Evolutionary conservation across 2,113 vertebrate species (phyloP).

Genomic region (Jacana jacana): DNA sequence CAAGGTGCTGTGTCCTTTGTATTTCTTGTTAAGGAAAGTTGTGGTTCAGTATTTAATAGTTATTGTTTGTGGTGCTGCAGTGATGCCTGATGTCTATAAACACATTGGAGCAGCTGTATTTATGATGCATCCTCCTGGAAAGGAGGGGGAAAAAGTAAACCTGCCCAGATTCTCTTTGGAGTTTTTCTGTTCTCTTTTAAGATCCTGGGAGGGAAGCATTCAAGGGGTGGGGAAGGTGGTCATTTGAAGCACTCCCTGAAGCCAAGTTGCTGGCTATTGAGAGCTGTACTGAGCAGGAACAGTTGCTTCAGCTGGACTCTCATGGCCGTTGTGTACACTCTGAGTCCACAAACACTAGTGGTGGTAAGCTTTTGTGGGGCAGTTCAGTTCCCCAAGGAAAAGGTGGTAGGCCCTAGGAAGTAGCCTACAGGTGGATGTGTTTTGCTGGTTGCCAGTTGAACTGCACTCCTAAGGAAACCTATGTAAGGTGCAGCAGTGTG

Average conservation of each 20-base stretch:
- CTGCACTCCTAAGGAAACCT: fast-evolving
- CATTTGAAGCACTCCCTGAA: neutral
- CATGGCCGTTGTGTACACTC: fast-evolving
- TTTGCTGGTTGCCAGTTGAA: neutral
- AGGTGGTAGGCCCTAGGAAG: neutral
- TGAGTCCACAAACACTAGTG: neutral
- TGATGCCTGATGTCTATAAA: neutral
- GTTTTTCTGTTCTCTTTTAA: neutral
- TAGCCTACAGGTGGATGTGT: neutral
- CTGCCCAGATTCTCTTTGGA: too few species aligned
- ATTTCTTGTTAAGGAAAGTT: neutral
- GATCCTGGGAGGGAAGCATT: neutral
- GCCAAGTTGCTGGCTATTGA: fast-evolving
- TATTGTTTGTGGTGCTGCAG: neutral
- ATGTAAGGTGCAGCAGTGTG: neutral
- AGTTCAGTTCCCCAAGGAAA: neutral
- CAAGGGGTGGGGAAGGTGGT: fast-evolving
- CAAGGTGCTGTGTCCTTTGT: neutral
- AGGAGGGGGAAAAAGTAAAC: neutral
- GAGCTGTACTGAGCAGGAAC: neutral
- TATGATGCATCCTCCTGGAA: neutral
- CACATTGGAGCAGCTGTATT: neutral
- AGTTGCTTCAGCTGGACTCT: neutral
- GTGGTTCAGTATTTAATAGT: neutral
- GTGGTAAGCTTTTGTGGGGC: neutral